Conservation (phyloP, 2,797 vertebrate species). For the Coracias cyanogaster region DNA sequence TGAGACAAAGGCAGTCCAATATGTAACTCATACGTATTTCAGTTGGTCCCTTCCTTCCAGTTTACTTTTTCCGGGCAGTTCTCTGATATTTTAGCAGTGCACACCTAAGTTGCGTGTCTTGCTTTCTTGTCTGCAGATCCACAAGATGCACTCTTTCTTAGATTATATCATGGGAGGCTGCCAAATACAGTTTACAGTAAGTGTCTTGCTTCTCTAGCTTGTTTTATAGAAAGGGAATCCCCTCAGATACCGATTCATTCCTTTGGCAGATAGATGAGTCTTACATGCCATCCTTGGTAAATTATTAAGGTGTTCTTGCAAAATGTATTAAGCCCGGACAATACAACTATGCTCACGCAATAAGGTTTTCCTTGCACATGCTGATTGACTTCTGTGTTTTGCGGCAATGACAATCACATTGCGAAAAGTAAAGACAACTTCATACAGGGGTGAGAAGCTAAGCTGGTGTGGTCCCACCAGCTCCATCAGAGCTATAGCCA, state of each 20-base stretch:
- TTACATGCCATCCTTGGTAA: neutral
- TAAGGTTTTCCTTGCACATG: neutral
- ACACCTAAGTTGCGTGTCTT: slow-evolving; percentile 37
- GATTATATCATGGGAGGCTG: slow-evolving; percentile 99
- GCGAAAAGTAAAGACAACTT: neutral
- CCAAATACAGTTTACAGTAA: slow-evolving; percentile 99
- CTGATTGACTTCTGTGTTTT: neutral
- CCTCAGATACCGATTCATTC: neutral
- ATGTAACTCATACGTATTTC: neutral
- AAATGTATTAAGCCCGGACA: neutral
- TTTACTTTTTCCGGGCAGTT: neutral
- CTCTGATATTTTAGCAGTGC: neutral
- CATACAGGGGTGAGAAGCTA: neutral
- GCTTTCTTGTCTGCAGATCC: slow-evolving; percentile 84
- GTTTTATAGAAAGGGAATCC: neutral
- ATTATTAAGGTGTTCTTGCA: neutral
- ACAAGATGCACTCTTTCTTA: slow-evolving; percentile 99
- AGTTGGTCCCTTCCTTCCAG: neutral
- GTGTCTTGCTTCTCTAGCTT: slow-evolving; percentile 62
- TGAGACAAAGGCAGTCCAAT: neutral
- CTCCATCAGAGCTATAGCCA: neutral
- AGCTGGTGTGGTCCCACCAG: neutral
- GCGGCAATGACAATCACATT: neutral
- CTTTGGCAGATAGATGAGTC: neutral
- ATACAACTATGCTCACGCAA: neutral